Conservation (phyloP, 2,113 vertebrate genomes). For the Sapayoa aenigma region DNA sequence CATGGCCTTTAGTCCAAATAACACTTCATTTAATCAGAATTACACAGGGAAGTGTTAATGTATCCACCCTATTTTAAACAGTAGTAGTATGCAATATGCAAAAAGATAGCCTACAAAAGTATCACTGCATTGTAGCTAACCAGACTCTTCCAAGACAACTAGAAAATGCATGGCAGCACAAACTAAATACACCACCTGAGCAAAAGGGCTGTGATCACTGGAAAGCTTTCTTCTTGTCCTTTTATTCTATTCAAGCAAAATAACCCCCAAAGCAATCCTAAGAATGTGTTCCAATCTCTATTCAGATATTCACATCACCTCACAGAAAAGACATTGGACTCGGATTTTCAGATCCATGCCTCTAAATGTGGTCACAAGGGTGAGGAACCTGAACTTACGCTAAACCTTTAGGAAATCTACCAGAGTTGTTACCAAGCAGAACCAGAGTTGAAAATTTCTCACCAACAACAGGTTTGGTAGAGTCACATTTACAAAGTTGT, state of each 20-base stretch:
- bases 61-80: not conserved
- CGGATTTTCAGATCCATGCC: not conserved
- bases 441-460: not conserved
- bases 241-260: not conserved
- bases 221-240: not conserved
- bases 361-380: not conserved
- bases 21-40: not conserved
- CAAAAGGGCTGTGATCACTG: not conserved
- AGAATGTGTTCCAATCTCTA: not conserved
- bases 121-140: not conserved
- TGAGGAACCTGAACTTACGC: not conserved
- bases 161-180: not conserved
- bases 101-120: not conserved
- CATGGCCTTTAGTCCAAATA: not conserved
- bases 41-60: not conserved
- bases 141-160: not conserved
- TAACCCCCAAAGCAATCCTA: not conserved
- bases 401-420: not conserved
- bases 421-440: not conserved
- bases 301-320: not conserved
- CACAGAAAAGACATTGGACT: not conserved
- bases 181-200: not conserved
- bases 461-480: not conserved
- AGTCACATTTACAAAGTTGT: not conserved
- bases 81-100: not conserved